A percentile compares a stretch with the other conserved stretches of the same genome.
phyloP scores from a whole-genome alignment of 2,888 invertebrate species.

The Agonum fuliginosum region DNA sequence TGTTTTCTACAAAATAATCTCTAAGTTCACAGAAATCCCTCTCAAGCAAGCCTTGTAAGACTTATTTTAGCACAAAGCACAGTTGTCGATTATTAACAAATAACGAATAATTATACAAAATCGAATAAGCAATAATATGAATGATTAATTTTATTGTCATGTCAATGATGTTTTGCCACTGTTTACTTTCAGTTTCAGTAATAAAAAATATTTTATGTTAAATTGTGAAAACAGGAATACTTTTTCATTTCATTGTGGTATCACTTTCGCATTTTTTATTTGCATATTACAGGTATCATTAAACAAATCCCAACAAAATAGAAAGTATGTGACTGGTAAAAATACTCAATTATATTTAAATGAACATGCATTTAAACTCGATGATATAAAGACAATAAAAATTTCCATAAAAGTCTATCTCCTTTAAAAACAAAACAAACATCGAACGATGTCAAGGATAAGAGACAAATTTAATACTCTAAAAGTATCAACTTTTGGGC shows the following conservation, averaged over 20 bases:
- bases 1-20: no score
- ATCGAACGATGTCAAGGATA: conserved; percentile 19
- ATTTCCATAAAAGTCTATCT: conserved; percentile 24
- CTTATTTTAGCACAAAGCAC: no score
- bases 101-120: no score
- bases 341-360: not conserved
- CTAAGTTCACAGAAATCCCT: no score
- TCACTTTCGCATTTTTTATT: not conserved
- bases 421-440: conserved; percentile 22
- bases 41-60: no score
- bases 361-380: no score
- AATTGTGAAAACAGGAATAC: not conserved
- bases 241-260: not conserved
- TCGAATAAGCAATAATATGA: no score
- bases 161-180: no score
- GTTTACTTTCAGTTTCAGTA: not conserved
- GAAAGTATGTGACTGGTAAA: not conserved
- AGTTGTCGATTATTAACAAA: no score
- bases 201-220: not conserved
- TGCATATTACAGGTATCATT: not conserved
- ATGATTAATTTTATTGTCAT: no score
- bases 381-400: no score
- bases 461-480: not conserved
- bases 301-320: not conserved
- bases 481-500: no score